Percentiles rank a stretch among this genome's conserved stretches.
Conservation (phyloP, 2,113 vertebrate genomes). For the Scatophagus argus region DNA sequence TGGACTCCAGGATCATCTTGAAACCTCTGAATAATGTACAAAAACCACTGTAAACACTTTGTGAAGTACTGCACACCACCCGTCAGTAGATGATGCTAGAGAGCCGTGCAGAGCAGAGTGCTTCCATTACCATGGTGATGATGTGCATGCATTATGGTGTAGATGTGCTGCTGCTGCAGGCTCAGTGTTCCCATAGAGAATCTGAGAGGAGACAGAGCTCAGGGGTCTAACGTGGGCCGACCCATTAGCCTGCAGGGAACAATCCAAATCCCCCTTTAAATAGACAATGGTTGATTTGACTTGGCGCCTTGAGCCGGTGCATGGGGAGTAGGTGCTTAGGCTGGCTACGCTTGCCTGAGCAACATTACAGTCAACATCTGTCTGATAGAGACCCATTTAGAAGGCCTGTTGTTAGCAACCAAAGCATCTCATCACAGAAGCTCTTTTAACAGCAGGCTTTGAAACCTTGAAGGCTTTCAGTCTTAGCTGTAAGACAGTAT, state of each 20-base stretch:
- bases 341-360: constrained; percentile 19
- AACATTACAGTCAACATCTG: constrained; percentile 62
- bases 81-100: constrained; percentile 52
- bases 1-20: neutral
- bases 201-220: constrained; percentile 26
- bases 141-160: constrained; percentile 2
- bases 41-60: neutral
- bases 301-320: neutral
- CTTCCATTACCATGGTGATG: constrained; percentile 30
- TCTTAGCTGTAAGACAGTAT: neutral
- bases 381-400: constrained; percentile 33
- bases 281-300: constrained; percentile 36
- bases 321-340: constrained; percentile 4
- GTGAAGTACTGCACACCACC: neutral
- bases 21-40: neutral
- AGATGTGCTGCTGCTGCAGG: constrained; percentile 17
- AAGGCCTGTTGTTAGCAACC: constrained; percentile 8
- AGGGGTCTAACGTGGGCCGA: neutral
- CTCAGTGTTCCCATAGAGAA: constrained; percentile 13
- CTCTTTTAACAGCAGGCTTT: neutral
- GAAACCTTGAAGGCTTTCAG: neutral
- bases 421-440: constrained; percentile 10
- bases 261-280: constrained; percentile 38
- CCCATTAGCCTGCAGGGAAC: constrained; percentile 27
- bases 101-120: neutral